A percentile compares a stretch with the other conserved stretches of the same genome.
Evolutionary conservation across 2,113 vertebrate species (phyloP).

Genomic region (Bubo blakistoni): DNA sequence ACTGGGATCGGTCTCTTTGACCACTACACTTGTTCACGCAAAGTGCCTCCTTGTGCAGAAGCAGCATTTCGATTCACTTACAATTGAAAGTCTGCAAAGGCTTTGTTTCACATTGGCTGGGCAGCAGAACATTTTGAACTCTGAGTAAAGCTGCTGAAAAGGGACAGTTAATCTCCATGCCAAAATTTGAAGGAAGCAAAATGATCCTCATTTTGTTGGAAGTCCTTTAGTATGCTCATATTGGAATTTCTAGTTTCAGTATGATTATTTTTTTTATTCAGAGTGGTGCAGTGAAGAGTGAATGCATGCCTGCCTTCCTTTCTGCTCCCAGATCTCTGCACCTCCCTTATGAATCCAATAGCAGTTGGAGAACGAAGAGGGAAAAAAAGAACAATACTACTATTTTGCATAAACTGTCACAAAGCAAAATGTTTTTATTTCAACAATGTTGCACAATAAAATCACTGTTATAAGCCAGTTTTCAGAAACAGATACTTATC

Average conservation of each 20-base stretch:
- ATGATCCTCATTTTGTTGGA: neutral
- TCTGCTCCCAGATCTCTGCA: neutral
- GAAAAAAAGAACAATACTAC: neutral
- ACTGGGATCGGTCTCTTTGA: neutral
- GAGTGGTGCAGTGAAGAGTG: neutral
- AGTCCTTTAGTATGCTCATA: neutral
- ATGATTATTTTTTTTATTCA: neutral
- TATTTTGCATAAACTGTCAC: neutral
- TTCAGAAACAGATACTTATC: neutral
- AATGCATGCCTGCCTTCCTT: neutral
- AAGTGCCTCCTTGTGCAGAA: neutral
- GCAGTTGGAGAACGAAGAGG: neutral
- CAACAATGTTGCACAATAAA: neutral
- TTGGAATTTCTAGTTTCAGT: neutral
- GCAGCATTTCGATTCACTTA: neutral
- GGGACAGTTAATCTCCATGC: neutral
- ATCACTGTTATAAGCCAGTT: neutral
- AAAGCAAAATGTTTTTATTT: conserved; percentile 11
- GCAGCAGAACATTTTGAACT: conserved; percentile 15
- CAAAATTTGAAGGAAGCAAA: conserved; percentile 10
- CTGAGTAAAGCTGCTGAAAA: conserved; percentile 11
- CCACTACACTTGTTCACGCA: neutral
- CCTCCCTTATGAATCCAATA: neutral
- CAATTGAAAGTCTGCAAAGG: neutral
- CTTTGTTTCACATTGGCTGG: neutral